Conservation (phyloP, 1,140 invertebrate genomes). For the Calliopsis andreniformis region DNA sequence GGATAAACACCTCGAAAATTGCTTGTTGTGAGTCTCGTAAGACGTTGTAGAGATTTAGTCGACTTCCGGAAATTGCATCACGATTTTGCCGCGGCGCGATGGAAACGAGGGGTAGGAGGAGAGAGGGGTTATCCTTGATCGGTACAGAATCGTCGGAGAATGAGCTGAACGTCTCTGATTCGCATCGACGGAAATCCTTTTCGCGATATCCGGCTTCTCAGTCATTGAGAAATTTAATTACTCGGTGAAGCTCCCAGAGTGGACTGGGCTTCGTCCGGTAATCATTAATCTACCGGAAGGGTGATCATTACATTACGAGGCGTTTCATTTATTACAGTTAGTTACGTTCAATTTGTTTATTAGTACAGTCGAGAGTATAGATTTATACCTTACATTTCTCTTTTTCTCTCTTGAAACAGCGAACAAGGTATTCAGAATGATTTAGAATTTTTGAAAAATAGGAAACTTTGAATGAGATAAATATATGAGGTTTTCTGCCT, state of each 20-base stretch:
- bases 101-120: neutral
- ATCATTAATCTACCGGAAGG: neutral
- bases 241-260: neutral
- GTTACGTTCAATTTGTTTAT: neutral
- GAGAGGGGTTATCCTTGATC: conserved; percentile 30
- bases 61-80: conserved; percentile 42
- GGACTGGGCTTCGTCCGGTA: neutral
- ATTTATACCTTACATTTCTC: no score
- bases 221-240: conserved; percentile 29
- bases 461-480: no score
- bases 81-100: conserved; percentile 35
- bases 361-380: no score
- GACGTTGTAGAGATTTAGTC: conserved; percentile 41
- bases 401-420: no score
- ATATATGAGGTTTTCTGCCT: no score
- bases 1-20: conserved; percentile 25
- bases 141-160: neutral
- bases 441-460: no score
- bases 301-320: neutral
- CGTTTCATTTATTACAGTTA: neutral
- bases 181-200: conserved; percentile 15
- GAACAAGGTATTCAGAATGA: no score
- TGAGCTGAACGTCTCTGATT: neutral
- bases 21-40: conserved; percentile 15
- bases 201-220: conserved; percentile 16